Percentiles rank a stretch among this genome's conserved stretches.
Evolutionary conservation across 1,140 invertebrate species (phyloP).

Genomic region (Thaumatotibia leucotreta): DNA sequence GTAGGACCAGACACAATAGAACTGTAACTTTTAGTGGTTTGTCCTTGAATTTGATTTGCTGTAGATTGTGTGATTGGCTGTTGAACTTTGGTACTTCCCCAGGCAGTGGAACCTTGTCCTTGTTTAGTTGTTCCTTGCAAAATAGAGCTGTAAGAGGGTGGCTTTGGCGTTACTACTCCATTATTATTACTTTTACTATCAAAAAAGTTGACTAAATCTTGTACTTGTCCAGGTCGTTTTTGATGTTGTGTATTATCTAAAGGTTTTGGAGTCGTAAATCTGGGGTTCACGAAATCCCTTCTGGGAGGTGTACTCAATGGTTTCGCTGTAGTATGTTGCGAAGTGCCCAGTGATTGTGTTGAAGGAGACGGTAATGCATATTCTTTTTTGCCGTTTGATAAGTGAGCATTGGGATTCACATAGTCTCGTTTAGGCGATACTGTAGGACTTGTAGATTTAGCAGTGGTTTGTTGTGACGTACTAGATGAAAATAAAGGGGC

Average conservation of each 20-base stretch:
- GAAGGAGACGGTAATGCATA: slow-evolving; percentile 37
- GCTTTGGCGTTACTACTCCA: slow-evolving; percentile 22
- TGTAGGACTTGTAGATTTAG: background rate
- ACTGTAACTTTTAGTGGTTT: slow-evolving; percentile 52
- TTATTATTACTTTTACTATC: slow-evolving; percentile 42
- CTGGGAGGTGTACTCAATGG: slow-evolving; percentile 2
- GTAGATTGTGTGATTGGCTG: slow-evolving; percentile 17
- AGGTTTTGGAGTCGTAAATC: slow-evolving; percentile 29
- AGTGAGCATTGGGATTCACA: slow-evolving; percentile 13
- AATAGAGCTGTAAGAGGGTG: slow-evolving; percentile 57
- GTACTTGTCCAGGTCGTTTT: slow-evolving; percentile 47
- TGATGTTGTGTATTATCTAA: slow-evolving; percentile 24
- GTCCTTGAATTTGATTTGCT: background rate
- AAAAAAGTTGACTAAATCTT: slow-evolving; percentile 63
- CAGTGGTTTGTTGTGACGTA: background rate
- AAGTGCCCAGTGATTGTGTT: slow-evolving; percentile 8
- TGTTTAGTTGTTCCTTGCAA: slow-evolving; percentile 37
- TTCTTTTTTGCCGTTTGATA: slow-evolving; percentile 41
- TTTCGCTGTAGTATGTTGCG: slow-evolving; percentile 17
- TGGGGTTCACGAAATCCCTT: slow-evolving; percentile 31
- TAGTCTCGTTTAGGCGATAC: background rate
- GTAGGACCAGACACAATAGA: slow-evolving; percentile 42
- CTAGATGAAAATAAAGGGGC: background rate
- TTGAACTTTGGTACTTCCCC: slow-evolving; percentile 14
- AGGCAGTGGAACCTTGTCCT: slow-evolving; percentile 16